Evolutionary conservation across 1,140 invertebrate genomes (phyloP).

Genomic region (Caligus rogercresseyi): DNA sequence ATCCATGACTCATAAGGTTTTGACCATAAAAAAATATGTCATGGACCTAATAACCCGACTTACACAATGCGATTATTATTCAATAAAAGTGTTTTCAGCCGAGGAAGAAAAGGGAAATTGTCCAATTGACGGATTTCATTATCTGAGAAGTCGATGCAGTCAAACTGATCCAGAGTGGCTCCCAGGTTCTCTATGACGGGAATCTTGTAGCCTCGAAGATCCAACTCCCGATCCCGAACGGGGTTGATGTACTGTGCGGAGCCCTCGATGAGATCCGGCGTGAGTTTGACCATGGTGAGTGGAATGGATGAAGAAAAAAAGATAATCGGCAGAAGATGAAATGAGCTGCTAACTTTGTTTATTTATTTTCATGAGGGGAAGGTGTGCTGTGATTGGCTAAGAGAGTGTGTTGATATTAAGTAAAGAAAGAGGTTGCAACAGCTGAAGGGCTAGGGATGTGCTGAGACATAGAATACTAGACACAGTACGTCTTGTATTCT

Average conservation of each 20-base stretch:
- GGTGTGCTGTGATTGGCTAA: too few species aligned
- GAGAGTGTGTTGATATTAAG: too few species aligned
- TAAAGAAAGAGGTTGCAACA: too few species aligned
- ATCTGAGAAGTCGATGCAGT: conserved; percentile 94
- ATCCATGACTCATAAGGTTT: too few species aligned
- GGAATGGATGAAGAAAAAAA: conserved; percentile 8
- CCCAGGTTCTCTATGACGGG: conserved; percentile 96
- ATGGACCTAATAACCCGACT: too few species aligned
- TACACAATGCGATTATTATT: conserved; percentile 94
- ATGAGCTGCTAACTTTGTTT: too few species aligned
- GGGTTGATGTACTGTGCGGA: conserved; percentile 82
- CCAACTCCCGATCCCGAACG: conserved; percentile 79
- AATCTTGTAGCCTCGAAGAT: conserved; percentile 93
- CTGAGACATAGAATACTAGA: too few species aligned
- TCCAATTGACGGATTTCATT: conserved; percentile 95
- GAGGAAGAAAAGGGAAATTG: conserved; percentile 79
- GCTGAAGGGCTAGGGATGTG: too few species aligned
- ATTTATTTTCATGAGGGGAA: too few species aligned
- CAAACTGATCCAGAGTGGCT: conserved; percentile 84
- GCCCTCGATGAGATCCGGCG: conserved; percentile 74
- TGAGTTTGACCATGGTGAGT: conserved; percentile 77
- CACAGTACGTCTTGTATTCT: too few species aligned
- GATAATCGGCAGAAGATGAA: too few species aligned
- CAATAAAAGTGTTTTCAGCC: conserved; percentile 73
- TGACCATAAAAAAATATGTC: background rate